Base-by-base conservation (phyloP, 2,113 vertebrate species). In the Actinemys pallida region DNA sequence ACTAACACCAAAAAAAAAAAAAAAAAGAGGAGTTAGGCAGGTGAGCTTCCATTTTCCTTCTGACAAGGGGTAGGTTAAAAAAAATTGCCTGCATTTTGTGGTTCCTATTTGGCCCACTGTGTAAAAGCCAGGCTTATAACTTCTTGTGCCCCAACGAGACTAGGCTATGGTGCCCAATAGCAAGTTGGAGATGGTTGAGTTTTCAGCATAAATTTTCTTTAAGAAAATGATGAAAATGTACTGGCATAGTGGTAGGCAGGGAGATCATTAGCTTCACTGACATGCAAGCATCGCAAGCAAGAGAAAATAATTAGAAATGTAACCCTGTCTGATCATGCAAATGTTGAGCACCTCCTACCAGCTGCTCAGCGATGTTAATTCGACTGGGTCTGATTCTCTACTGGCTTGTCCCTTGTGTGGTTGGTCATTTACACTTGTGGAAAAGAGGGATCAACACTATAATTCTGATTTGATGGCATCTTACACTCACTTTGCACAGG, bases 191-290 rank as follows among this genome's bases (percentile, higher is more conserved):
- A 25, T 47, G 83, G 75, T 89, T 72, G 19, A 16, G 81, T 45
- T 89, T 11, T 75, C 86, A 88, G 62, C 57, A 79, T 27, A 24
- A 6, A 54, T 83, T 91, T 95, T 93, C 2, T 31, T 94, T 82
- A 82, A 59, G 93, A 94, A 69, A 19, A 50, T 86, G 82, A 86
- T 92, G 62, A 27, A 81, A 88, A 65, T 81, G 62, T 91, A 88
- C n/a, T 31, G 56, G 10, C 50, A 96, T 20, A 8, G 17, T 87
- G 82, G 24, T 81, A 82, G 45, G 53, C 81, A 62, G 83, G 3
- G 76, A 62, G 81, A 84, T 93, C 22, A 88, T 79, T 84, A 84
- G 76, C 84, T 81, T n/a, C 20, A 39, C 53, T 93, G 84, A 94
- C 78, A 92, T 81, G 19, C 31, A 52, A 80, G 45, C 29, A 47